Evolutionary conservation across 1,140 invertebrate genomes (phyloP).

Genomic region (Caenorhabditis latens): DNA sequence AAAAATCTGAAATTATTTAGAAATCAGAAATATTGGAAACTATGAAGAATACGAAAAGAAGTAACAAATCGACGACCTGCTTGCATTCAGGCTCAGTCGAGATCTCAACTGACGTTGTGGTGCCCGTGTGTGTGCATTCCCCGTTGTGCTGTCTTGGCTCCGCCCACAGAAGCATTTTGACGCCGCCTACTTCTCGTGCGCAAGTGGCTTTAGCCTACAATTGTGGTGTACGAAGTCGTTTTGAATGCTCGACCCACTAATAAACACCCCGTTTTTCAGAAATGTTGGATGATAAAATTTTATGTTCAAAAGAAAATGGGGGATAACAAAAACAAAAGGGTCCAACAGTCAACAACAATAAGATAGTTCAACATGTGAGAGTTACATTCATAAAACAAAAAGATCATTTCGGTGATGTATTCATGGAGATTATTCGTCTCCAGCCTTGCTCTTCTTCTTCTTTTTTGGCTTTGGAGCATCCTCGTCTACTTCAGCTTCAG

Average conservation of each 20-base stretch:
- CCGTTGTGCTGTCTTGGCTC: neutral
- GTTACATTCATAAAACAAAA: constrained; percentile 44
- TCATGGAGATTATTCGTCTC: constrained; percentile 57
- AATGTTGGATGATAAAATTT: neutral
- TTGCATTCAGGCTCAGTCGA: neutral
- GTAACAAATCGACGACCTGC: neutral
- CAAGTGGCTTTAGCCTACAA: neutral
- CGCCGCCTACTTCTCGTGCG: neutral
- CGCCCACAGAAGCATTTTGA: neutral
- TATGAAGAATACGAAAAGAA: neutral
- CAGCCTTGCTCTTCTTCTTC: constrained; percentile 69
- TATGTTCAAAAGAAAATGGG: neutral
- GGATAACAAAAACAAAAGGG: constrained; percentile 16
- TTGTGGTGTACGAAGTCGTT: neutral
- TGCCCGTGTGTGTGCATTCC: neutral
- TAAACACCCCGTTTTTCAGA: neutral
- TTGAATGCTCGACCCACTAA: neutral
- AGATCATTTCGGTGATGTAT: neutral
- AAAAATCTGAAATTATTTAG: neutral
- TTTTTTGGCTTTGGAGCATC: constrained; percentile 66
- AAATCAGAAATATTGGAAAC: neutral
- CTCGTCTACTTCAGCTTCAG: constrained; percentile 62
- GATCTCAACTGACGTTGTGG: neutral
- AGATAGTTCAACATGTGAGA: constrained; percentile 34
- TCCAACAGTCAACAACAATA: constrained; percentile 45